A percentile compares a stretch with the other conserved stretches of the same genome.
phyloP scores from a whole-genome alignment of 2,888 invertebrate species.

The Drosophila yooni region DNA sequence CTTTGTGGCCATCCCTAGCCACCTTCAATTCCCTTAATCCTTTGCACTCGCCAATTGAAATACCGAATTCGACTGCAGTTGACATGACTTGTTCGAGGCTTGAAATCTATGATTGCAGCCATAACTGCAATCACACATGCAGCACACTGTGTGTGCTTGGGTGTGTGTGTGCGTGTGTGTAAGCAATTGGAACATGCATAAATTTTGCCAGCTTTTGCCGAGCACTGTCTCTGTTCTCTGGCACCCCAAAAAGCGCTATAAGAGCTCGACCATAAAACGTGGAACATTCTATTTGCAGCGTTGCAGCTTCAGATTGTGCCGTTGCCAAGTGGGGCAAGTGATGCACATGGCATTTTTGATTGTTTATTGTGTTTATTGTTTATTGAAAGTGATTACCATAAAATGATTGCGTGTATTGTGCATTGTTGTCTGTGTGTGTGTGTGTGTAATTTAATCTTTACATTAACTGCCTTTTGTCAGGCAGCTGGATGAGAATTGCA shows the following conservation, averaged over 20 bases:
- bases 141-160: not conserved
- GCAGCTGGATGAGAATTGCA: not conserved
- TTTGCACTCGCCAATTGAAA: conserved; percentile 60
- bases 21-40: conserved; percentile 27
- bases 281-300: conserved; percentile 22
- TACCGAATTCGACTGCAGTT: conserved; percentile 73
- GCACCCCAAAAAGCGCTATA: not conserved
- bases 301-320: conserved; percentile 16
- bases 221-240: conserved; percentile 31
- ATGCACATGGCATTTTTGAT: conserved; percentile 71
- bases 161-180: conserved; percentile 16
- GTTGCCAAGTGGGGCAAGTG: conserved; percentile 17
- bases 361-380: conserved; percentile 64
- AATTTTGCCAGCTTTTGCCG: conserved; percentile 57
- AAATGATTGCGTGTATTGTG: conserved; percentile 58
- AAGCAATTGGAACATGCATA: conserved; percentile 66
- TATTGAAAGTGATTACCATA: conserved; percentile 76
- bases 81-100: conserved; percentile 76
- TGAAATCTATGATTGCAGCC: conserved; percentile 77
- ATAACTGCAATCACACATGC: conserved; percentile 46
- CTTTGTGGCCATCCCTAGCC: not conserved
- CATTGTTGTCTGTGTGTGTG: not conserved
- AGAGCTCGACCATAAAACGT: conserved; percentile 19
- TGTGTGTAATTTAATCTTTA: conserved; percentile 6
- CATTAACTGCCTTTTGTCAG: conserved; percentile 10